A percentile compares a stretch with the other conserved stretches of the same genome.
Conservation (phyloP, 1,140 invertebrate species). For the Drosophila obscura region DNA sequence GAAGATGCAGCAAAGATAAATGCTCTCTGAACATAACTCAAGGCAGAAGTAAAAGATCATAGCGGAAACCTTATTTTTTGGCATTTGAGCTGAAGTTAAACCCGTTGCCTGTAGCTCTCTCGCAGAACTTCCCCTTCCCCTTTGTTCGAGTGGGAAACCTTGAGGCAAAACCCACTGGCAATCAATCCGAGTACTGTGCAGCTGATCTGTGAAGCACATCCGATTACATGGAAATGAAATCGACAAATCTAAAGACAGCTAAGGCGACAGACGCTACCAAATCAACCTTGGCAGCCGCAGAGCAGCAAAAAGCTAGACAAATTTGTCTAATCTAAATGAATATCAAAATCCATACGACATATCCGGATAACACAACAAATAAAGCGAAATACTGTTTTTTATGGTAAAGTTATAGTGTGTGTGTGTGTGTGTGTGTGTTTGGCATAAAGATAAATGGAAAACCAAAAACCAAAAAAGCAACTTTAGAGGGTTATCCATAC, state of each 20-base stretch:
- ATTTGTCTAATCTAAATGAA: conserved; percentile 43
- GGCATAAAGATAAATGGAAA: conserved; percentile 20
- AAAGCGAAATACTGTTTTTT: not conserved
- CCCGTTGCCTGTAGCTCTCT: too few relatives aligned
- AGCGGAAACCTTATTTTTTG: too few relatives aligned
- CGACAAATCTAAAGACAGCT: conserved; percentile 15
- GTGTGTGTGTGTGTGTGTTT: conserved; percentile 22
- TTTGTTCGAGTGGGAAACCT: conserved; percentile 14
- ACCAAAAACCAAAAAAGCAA: conserved; percentile 18
- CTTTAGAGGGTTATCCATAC: not conserved
- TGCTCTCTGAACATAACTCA: not conserved
- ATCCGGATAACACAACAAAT: conserved; percentile 31
- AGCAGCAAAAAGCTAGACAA: conserved; percentile 6
- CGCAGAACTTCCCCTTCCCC: not conserved
- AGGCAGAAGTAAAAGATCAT: not conserved
- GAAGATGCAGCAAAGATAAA: not conserved
- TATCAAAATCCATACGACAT: conserved; percentile 18
- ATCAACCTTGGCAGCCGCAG: conserved; percentile 10
- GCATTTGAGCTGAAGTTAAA: too few relatives aligned
- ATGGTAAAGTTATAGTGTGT: conserved; percentile 12
- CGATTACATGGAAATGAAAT: conserved; percentile 32
- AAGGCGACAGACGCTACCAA: conserved; percentile 3
- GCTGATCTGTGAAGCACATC: conserved; percentile 9
- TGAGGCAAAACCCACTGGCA: not conserved
- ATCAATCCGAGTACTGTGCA: too few relatives aligned